phyloP scores from a whole-genome alignment of 2,888 invertebrate species.

The Aphrophora alni region DNA sequence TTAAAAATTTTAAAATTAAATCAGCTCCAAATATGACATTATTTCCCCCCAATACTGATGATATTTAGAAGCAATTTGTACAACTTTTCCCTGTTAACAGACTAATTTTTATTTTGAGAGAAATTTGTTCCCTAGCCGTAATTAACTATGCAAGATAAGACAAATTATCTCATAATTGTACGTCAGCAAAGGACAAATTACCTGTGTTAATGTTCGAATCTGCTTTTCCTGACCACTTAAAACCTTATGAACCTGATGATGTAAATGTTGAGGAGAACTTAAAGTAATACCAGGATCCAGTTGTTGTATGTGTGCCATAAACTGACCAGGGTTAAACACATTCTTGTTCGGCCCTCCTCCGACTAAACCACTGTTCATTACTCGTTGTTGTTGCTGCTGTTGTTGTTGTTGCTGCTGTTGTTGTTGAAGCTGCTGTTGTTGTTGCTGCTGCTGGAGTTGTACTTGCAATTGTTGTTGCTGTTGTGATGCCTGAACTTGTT shows the following conservation, averaged over 20 bases:
- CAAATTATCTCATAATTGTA: too few relatives aligned
- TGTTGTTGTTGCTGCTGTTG: conserved; percentile 16
- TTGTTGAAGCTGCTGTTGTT: conserved; percentile 18
- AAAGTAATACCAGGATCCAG: conserved; percentile 63
- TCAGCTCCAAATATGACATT: too few relatives aligned
- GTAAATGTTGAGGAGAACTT: conserved; percentile 59
- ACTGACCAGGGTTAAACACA: conserved; percentile 57
- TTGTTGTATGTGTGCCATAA: conserved; percentile 65
- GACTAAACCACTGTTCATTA: conserved; percentile 25
- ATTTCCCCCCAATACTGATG: too few relatives aligned
- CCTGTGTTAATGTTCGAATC: conserved; percentile 38
- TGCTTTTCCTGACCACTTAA: conserved; percentile 36
- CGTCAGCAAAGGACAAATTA: too few relatives aligned
- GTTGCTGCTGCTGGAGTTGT: conserved; percentile 59
- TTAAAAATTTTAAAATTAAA: too few relatives aligned
- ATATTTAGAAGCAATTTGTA: too few relatives aligned
- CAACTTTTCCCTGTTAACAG: too few relatives aligned
- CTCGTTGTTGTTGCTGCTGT: conserved; percentile 29
- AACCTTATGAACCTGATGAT: conserved; percentile 38
- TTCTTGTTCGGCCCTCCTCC: conserved; percentile 30
- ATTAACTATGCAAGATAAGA: too few relatives aligned
- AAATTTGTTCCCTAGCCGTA: too few relatives aligned
- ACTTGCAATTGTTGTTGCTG: conserved; percentile 61
- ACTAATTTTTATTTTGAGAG: too few relatives aligned
- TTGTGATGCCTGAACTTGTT: conserved; percentile 55